These are phyloP conservation scores for Brachionus paranguensis DNA, from an alignment of 1,140 invertebrate genomes.

Conservation along the genomic window DNA sequence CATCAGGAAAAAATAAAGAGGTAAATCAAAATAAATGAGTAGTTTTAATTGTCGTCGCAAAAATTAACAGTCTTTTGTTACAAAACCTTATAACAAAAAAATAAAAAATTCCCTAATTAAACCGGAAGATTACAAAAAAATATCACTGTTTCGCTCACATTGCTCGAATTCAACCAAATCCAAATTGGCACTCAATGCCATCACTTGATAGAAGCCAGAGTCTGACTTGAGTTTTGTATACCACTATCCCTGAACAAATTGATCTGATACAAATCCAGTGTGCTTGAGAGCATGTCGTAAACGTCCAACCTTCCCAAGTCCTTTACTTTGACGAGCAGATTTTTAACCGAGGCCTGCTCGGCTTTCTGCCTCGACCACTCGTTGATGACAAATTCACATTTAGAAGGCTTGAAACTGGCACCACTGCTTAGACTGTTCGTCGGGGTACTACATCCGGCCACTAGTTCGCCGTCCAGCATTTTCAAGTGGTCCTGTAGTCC, in stretches of 20 bases:
- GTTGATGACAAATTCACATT: constrained; percentile 1
- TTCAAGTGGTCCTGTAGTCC: constrained; percentile 62
- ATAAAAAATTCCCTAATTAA: not conserved
- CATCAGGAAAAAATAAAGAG: not conserved
- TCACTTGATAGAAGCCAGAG: constrained; percentile 23
- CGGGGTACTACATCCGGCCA: not conserved
- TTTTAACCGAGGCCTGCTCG: constrained; percentile 55
- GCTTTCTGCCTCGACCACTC: constrained; percentile 43
- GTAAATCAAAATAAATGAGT: not conserved
- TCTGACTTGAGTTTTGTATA: constrained; percentile 37
- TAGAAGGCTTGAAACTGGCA: not conserved
- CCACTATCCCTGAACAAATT: not conserved
- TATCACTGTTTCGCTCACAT: not conserved
- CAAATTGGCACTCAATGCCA: not conserved
- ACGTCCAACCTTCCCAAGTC: constrained; percentile 59
- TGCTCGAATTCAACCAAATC: not conserved
- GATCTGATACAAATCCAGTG: constrained; percentile 44
- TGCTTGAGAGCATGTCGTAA: constrained; percentile 55
- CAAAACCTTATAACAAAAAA: not conserved
- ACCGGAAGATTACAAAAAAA: not conserved
- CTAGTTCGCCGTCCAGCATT: constrained; percentile 51
- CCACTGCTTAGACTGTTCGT: not conserved
- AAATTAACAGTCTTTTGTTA: not conserved
- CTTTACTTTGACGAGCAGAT: constrained; percentile 56
- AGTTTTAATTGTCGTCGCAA: no score